A percentile compares a stretch with the other conserved stretches of the same genome.
Evolutionary conservation across 2,113 vertebrate genomes (phyloP).

Genomic region (Silurus glanis): DNA sequence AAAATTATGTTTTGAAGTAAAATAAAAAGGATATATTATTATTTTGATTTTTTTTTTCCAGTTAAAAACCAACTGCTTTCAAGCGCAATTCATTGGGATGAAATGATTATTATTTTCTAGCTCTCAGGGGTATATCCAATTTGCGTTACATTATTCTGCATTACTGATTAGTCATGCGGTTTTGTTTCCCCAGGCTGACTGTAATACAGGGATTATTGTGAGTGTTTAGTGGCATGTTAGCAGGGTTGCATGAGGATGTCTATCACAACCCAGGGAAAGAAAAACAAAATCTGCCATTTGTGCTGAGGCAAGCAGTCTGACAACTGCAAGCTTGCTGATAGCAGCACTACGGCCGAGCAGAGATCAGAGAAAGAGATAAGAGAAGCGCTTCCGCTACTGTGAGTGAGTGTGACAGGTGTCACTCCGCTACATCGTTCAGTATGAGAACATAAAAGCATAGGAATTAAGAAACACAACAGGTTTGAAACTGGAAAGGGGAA

Average conservation of each 20-base stretch:
- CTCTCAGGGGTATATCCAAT: neutral
- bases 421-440: constrained; percentile 32
- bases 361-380: constrained; percentile 30
- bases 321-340: constrained; percentile 72
- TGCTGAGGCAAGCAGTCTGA: constrained; percentile 75
- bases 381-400: constrained; percentile 19
- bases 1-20: neutral
- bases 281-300: constrained; percentile 56
- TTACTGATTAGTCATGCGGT: constrained; percentile 10
- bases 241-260: constrained; percentile 62
- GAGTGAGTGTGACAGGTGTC: constrained; percentile 64
- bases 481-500: neutral
- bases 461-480: neutral
- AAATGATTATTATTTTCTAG: neutral
- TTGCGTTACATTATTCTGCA: neutral
- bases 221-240: constrained; percentile 19
- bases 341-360: constrained; percentile 72
- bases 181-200: constrained; percentile 21
- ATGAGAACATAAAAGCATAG: neutral
- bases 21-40: neutral
- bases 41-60: neutral
- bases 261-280: constrained; percentile 52
- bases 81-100: neutral
- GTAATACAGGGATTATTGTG: constrained; percentile 36
- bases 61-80: neutral